phyloP scores from a whole-genome alignment of 2,113 vertebrate species.

The Synchiropus splendidus region DNA sequence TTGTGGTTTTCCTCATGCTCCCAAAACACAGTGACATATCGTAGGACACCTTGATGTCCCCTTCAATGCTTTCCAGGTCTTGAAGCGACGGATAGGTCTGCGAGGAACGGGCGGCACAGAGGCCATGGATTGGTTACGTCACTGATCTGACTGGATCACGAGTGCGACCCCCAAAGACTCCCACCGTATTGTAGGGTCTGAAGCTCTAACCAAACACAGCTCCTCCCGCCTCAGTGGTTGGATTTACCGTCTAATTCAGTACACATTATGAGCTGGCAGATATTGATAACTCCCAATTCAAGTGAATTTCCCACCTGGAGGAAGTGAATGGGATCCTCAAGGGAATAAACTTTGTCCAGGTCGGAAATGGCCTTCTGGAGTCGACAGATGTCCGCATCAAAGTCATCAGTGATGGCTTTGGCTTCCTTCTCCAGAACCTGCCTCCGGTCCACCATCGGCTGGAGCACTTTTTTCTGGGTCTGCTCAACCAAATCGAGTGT shows the following conservation, averaged over 20 bases:
- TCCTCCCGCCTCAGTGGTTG: too few species aligned
- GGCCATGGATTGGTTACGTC: too few species aligned
- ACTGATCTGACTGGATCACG: too few species aligned
- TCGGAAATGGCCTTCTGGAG: constrained; percentile 11
- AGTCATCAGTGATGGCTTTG: not conserved
- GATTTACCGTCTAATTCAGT: too few species aligned
- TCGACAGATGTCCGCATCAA: constrained; percentile 27
- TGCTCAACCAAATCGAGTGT: constrained; percentile 11
- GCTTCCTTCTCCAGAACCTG: constrained; percentile 15
- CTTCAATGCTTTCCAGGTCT: not conserved
- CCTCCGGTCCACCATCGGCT: constrained; percentile 30
- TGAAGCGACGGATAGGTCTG: constrained; percentile 30
- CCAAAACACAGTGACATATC: constrained; percentile 46
- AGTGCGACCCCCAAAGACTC: too few species aligned
- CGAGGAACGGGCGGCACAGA: too few species aligned
- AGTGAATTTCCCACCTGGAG: constrained; percentile 60
- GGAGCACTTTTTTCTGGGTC: not conserved
- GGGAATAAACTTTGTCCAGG: constrained; percentile 2
- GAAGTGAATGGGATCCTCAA: constrained; percentile 53
- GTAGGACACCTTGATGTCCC: constrained; percentile 22
- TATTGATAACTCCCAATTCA: too few species aligned
- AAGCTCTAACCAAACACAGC: too few species aligned
- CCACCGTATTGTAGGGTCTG: too few species aligned
- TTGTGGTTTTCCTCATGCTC: constrained; percentile 25
- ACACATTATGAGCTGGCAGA: too few species aligned